phyloP scores from a whole-genome alignment of 2,113 vertebrate species.

The Leptobrachium ailaonicum region DNA sequence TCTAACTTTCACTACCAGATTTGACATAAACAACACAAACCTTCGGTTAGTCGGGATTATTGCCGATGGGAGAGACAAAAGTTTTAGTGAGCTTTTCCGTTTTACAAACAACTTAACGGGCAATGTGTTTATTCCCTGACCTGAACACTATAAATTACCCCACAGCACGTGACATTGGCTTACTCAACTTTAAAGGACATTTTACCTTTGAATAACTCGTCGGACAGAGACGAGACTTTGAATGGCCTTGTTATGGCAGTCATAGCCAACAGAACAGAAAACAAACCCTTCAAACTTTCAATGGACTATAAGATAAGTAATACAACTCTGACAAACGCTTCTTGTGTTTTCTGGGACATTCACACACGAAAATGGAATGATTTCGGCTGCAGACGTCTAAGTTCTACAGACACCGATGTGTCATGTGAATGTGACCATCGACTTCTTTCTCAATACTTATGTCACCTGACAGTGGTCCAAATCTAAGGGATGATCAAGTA shows the following conservation, averaged over 20 bases:
- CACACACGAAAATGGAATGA: conserved; percentile 63
- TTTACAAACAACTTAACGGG: conserved; percentile 53
- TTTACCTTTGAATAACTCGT: conserved; percentile 54
- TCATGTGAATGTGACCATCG: conserved; percentile 73
- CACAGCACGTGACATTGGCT: conserved; percentile 59
- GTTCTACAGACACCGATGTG: conserved; percentile 45
- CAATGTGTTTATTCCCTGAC: conserved; percentile 37
- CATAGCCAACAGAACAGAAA: conserved; percentile 40
- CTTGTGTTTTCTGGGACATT: conserved; percentile 81
- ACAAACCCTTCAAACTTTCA: conserved; percentile 49
- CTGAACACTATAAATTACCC: conserved; percentile 28
- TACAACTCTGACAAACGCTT: conserved; percentile 56
- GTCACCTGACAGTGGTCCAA: conserved; percentile 52
- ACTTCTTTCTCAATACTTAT: conserved; percentile 82
- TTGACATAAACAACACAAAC: conserved; percentile 6
- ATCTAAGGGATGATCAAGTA: rapidly evolving
- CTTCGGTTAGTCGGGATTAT: conserved; percentile 1
- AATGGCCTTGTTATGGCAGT: conserved; percentile 68
- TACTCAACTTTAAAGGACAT: conserved; percentile 65
- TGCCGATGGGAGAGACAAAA: not conserved
- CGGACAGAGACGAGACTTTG: conserved; percentile 29
- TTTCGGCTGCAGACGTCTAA: conserved; percentile 63
- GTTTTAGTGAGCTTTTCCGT: conserved; percentile 10
- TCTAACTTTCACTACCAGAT: not conserved
- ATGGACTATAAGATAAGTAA: conserved; percentile 64